Evolutionary conservation across 1,140 invertebrate genomes (phyloP), one percentile per base, ranked within the genome.

Genomic region (Nephotettix cincticeps): DNA sequence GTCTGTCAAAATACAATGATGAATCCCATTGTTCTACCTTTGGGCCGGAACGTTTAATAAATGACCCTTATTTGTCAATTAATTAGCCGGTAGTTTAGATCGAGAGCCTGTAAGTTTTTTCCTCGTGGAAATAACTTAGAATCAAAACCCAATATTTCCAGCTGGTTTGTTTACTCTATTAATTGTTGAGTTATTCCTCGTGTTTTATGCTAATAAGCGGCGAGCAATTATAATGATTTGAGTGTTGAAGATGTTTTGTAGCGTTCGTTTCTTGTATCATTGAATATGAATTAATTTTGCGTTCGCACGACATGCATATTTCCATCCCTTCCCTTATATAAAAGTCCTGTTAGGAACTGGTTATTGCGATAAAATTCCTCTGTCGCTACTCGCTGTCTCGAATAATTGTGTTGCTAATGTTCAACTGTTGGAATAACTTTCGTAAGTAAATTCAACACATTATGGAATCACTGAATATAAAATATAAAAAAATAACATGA

Each of bases 141-240:
- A 61, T 61, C 28, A 61, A 61, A 61, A 29, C 56, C 23, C 25
- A 11, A 28, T 61, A 27, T 27, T 19, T 21, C n/a, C 27, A 27
- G 25, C 56, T 27, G 56, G 56, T 61, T 51, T 61, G 14, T 61
- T n/a, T 11, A n/a, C 13, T 54, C 23, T 21, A 61, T 61, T 61
- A 61, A 61, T 61, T 61, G 25, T 61, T 29, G 25, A 61, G 25
- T 61, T 61, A 61, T 27, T 61, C 23, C 21, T 27, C 13, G 56
- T 61, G 56, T 61, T 61, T 61, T n/a, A 61, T 61, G 56, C 56
- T 61, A 61, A 61, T 61, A 4, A 28, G 25, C 6, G 6, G 47
- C 25, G 56, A 51, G 56, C 56, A 61, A 61, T 61, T 61, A 61
- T 61, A 61, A 61, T 61, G 23, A 61, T 61, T 61, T 61, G 56